A percentile compares a stretch with the other conserved stretches of the same genome.
Evolutionary conservation across 2,888 invertebrate species (phyloP).

Genomic region (Polydesmus complanatus): DNA sequence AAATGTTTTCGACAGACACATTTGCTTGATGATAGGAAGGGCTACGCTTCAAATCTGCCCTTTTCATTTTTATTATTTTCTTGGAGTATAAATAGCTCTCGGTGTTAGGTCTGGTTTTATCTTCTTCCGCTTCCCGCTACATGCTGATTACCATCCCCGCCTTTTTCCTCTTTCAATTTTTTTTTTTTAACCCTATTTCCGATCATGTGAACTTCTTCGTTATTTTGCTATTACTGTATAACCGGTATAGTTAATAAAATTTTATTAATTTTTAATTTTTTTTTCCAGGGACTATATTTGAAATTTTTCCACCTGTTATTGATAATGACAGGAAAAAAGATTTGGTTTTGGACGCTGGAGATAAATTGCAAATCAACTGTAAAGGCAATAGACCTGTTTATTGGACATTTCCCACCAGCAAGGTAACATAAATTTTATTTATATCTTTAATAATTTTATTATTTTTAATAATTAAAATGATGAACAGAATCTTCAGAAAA

Average conservation of each 20-base stretch:
- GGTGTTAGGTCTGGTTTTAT: too few relatives aligned
- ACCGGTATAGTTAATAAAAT: not conserved
- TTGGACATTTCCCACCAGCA: not conserved
- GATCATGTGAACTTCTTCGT: not conserved
- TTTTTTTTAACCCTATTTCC: not conserved
- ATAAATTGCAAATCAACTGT: not conserved
- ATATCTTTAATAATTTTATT: not conserved
- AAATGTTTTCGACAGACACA: too few relatives aligned
- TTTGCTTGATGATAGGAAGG: not conserved
- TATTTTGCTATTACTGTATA: not conserved
- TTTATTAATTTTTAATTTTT: not conserved
- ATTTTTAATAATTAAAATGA: not conserved
- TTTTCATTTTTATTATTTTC: too few relatives aligned
- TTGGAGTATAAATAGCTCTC: too few relatives aligned
- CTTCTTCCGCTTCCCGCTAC: too few relatives aligned
- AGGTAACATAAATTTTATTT: not conserved
- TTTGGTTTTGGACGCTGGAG: not conserved
- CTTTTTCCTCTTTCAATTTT: not conserved
- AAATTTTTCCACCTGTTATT: not conserved
- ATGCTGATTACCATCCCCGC: too few relatives aligned
- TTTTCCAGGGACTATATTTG: not conserved
- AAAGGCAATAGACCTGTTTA: not conserved
- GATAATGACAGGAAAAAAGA: not conserved
- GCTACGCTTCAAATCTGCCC: not conserved
- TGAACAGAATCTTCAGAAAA: too few relatives aligned